Base-by-base conservation (phyloP, 2,888 invertebrate genomes). In the Drosophila helvetica region DNA sequence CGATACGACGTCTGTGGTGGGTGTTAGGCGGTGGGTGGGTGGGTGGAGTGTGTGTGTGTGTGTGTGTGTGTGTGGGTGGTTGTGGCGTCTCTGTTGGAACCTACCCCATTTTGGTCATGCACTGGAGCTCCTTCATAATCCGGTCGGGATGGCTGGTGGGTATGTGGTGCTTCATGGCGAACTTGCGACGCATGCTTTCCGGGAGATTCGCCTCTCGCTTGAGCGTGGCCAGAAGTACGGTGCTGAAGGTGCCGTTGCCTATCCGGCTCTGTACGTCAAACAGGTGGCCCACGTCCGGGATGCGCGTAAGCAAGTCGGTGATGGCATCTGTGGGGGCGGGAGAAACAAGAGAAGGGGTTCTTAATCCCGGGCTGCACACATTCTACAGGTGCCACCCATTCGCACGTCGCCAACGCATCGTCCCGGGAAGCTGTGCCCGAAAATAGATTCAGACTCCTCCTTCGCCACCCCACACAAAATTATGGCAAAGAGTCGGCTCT, bases 221-320 rank as follows among this genome's bases (percentile, higher is more conserved):
- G 58, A 96, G 91, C 3, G 95, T 94, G 1, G 96, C 97, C 82
- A 97, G 92, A 86, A 96, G 96, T 25, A 98, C 98, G 0, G 96
- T 96, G 90, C 97, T 97, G 89, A 98, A 98, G 2, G 97, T 96
- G 18, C 97, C 97, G 92, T 95, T 95, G 0, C 96, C 96, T 80
- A 96, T 95, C 86, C 96, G 95, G 45, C 93, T 93, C 89, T 95
- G 94, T 42, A 96, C 92, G 76, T 94, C 92, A 88, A 96, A 96
- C 74, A 94, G 93, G 75, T 93, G 93, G 47, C 93, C 93, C 76
- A 96, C 90, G 76, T 93, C 93, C 30, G 96, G 96, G 68, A 96
- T 92, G 65, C 90, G 90, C 17, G 81, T 78, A 63, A 89, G 88
- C 51, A 92, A 83, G 74, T 92, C 91, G n/a, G 65, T 69, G 42